Evolutionary conservation across 2,797 vertebrate species (phyloP), one percentile per base, ranked within the genome.

Genomic region (Saxicola maurus): DNA sequence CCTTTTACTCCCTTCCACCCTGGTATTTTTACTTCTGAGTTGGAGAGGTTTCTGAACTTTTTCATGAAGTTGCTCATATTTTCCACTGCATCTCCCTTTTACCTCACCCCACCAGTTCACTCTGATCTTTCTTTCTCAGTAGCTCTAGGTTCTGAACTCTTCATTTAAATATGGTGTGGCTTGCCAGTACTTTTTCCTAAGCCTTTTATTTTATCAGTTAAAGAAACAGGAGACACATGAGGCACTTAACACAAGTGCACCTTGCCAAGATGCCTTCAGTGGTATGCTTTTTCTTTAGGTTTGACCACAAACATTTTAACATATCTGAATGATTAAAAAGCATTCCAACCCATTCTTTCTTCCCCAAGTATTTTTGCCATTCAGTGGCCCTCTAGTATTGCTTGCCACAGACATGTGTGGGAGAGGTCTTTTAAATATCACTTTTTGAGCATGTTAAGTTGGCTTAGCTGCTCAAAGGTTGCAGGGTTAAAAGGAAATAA

Each of bases 151-250:
- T 94, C 75, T 73, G 82, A 90, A 49, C 61, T 30, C 42, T 40
- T 91, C 59, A 78, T 91, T 90, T 91, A 91, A 94, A 94, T 93
- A 55, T 0, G 1, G 24, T 80, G 57, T 77, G 51, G 57, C 77
- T 93, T 88, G 79, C 84, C 91, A 92, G 57, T 43, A 15, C 65
- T 73, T 91, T 90, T 75, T 35, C 45, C 72, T 82, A 53, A 73
- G 77, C 49, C 56, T 92, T 92, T 80, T 64, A 82, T 90, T 94
- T 82, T 84, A 71, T 77, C 94, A 86, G 52, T 90, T 90, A 61
- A 80, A 90, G 84, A 77, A 91, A 90, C 80, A 86, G 64, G 60
- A 87, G 52, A 72, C 40, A 42, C n/a, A 56, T 7, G 23, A 74
- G 16, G 53, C 57, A 31, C 51, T 56, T 88, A 84, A 73, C 19